Conservation (phyloP, 1,140 invertebrate species). For the Cyphomyrmex costatus region DNA sequence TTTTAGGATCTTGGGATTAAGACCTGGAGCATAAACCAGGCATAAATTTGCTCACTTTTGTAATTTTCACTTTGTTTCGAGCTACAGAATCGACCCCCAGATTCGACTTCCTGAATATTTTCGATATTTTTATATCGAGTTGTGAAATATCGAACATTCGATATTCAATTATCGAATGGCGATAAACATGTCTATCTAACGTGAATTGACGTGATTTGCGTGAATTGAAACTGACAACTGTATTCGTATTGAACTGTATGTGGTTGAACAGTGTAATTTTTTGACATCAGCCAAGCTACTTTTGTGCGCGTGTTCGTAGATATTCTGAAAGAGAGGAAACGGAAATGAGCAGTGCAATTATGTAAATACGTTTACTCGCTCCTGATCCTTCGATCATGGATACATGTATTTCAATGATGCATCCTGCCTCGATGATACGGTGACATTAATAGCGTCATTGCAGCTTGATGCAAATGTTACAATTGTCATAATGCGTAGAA, state of each 20-base stretch:
- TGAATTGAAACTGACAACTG: background rate
- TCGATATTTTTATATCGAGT: no score
- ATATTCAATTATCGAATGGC: background rate
- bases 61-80: no score
- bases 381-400: background rate
- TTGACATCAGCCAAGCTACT: background rate
- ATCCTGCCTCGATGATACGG: constrained; percentile 12
- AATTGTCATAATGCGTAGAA: background rate
- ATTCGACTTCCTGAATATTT: no score
- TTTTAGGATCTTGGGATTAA: no score
- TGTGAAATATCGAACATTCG: no score
- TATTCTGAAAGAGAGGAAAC: background rate
- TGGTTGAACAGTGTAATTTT: no score
- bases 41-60: no score
- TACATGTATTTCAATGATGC: background rate
- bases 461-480: background rate
- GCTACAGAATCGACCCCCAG: no score
- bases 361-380: background rate
- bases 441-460: constrained; percentile 31
- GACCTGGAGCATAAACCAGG: no score
- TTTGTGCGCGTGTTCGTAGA: background rate
- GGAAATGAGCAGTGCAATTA: background rate
- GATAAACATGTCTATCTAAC: no score
- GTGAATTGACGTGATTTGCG: background rate
- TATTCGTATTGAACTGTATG: no score